These are phyloP conservation scores for Zygogramma bicolorata DNA, from an alignment of 2,888 invertebrate genomes.

Conservation along the genomic window DNA sequence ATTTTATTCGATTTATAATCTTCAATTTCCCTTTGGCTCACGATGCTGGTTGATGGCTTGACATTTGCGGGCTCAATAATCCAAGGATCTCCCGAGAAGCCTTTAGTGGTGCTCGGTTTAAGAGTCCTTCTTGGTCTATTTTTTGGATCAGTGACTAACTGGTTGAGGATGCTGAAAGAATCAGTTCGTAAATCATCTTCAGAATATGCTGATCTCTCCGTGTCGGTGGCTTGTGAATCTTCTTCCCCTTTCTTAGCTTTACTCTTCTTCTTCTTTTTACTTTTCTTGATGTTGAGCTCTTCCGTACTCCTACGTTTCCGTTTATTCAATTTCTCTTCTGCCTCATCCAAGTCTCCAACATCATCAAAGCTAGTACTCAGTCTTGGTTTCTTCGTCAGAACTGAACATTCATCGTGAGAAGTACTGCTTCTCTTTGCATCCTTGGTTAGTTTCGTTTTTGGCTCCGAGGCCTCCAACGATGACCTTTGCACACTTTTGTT, in stretches of 20 bases:
- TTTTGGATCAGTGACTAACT: constrained; percentile 49
- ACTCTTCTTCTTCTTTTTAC: constrained; percentile 24
- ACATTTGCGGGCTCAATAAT: constrained; percentile 30
- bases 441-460: neutral
- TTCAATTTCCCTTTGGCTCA: constrained; percentile 36
- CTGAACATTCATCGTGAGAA: neutral
- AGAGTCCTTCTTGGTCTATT: constrained; percentile 48
- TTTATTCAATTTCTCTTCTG: neutral
- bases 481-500: too few relatives aligned
- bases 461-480: neutral
- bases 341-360: neutral
- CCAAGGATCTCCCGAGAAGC: constrained; percentile 34
- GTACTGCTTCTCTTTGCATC: constrained; percentile 6
- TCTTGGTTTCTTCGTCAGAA: constrained; percentile 12
- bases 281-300: constrained; percentile 16
- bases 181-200: constrained; percentile 27
- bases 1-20: constrained; percentile 39
- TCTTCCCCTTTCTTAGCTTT: constrained; percentile 20
- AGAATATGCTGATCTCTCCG: neutral
- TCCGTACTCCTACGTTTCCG: constrained; percentile 15
- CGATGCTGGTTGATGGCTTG: constrained; percentile 49
- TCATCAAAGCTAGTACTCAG: constrained; percentile 23
- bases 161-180: constrained; percentile 45
- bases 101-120: constrained; percentile 36
- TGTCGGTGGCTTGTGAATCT: neutral